A percentile compares a stretch with the other conserved stretches of the same genome.
These are phyloP conservation scores for Chauna torquata DNA, from an alignment of 2,113 vertebrate species.

Conservation along the genomic window DNA sequence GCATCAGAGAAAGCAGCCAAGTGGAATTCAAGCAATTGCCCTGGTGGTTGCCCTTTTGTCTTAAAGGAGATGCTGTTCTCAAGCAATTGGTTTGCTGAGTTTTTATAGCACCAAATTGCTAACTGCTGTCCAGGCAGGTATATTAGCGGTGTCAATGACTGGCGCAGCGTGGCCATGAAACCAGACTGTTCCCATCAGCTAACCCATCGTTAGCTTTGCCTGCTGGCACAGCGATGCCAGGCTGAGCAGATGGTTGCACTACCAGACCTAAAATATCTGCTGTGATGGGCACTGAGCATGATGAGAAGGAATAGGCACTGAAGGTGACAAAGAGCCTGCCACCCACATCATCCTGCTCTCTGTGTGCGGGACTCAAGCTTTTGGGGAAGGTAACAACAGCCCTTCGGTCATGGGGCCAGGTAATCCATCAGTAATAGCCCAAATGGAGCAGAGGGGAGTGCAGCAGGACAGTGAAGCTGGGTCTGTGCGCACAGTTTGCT, in stretches of 20 bases:
- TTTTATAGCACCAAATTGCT: not conserved
- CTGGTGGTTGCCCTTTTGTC: not conserved
- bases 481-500: rapidly evolving
- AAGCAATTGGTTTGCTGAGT: not conserved
- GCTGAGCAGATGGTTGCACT: not conserved
- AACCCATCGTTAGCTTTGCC: not conserved
- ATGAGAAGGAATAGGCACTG: not conserved
- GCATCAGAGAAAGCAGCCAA: not conserved
- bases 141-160: not conserved
- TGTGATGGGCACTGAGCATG: not conserved
- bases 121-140: not conserved
- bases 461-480: not conserved
- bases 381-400: not conserved
- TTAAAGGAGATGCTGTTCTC: not conserved
- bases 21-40: not conserved
- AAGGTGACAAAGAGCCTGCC: not conserved
- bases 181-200: not conserved
- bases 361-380: not conserved
- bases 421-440: not conserved
- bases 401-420: not conserved
- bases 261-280: not conserved
- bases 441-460: not conserved
- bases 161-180: not conserved
- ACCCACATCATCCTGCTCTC: not conserved
- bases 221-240: not conserved